Conservation (phyloP, 2,113 vertebrate genomes). For the Pyrgilauda ruficollis region DNA sequence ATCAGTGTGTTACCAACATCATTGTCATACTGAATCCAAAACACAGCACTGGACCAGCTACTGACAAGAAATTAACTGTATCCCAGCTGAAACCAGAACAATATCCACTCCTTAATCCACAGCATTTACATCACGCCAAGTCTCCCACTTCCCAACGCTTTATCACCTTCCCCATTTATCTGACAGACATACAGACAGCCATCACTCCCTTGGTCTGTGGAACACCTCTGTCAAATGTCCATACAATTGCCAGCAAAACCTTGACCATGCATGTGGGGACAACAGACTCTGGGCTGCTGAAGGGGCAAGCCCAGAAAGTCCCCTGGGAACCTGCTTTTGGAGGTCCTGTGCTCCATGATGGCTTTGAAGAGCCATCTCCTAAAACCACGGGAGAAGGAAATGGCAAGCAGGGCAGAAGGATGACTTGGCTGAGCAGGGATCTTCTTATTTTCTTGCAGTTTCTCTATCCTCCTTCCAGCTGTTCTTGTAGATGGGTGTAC, state of each 20-base stretch:
- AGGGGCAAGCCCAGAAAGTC: not conserved
- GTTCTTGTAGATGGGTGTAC: not conserved
- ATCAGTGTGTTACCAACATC: too few species aligned
- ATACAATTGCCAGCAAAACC: not conserved
- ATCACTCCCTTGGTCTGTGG: not conserved
- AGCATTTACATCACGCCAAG: not conserved
- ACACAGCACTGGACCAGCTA: not conserved
- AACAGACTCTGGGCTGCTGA: not conserved
- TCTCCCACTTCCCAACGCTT: not conserved
- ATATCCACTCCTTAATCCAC: not conserved
- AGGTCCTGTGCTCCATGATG: not conserved
- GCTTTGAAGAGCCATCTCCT: not conserved
- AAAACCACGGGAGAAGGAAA: not conserved
- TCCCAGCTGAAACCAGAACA: not conserved
- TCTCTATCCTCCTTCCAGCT: not conserved
- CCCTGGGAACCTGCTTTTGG: not conserved
- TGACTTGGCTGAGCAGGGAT: not conserved
- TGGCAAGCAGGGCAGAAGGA: not conserved
- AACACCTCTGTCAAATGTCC: not conserved
- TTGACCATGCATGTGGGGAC: not conserved
- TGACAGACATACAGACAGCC: not conserved
- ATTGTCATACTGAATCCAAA: not conserved
- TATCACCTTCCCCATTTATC: not conserved
- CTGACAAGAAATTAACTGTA: not conserved
- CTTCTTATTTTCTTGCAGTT: not conserved